Percentiles rank a stretch among this genome's conserved stretches.
phyloP scores from a whole-genome alignment of 2,888 invertebrate genomes.

The Drosophila nigricruria region DNA sequence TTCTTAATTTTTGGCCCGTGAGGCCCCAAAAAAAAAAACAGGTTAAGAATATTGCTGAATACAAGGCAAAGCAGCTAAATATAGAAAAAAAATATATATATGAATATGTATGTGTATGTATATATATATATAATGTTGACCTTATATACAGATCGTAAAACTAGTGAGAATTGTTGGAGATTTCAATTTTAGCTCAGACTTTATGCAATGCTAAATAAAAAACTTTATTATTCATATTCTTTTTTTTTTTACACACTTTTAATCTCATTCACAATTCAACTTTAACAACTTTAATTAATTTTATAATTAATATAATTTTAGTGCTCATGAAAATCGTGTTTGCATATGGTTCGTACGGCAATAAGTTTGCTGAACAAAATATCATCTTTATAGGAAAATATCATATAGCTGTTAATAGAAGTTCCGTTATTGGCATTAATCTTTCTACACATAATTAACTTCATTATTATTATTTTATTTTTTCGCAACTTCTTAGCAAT shows the following conservation, averaged over 20 bases:
- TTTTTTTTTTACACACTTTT: background rate
- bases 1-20: constrained; percentile 19
- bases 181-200: background rate
- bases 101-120: background rate
- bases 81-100: background rate
- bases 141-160: constrained; percentile 12
- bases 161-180: background rate
- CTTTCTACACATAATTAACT: constrained; percentile 1
- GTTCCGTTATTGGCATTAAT: constrained; percentile 9
- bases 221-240: too few relatives aligned
- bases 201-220: background rate
- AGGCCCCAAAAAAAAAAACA: constrained; percentile 22
- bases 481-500: constrained; percentile 4
- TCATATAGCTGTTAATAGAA: background rate
- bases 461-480: constrained; percentile 7
- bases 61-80: constrained; percentile 8
- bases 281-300: constrained; percentile 1
- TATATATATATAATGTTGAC: constrained; percentile 5
- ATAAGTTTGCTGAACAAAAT: background rate
- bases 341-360: background rate
- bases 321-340: constrained; percentile 1
- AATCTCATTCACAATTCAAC: background rate
- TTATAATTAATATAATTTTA: constrained; percentile 4
- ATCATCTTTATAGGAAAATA: background rate
- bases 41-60: constrained; percentile 37